Evolutionary conservation across 2,113 vertebrate species (phyloP), one percentile per base, ranked within the genome.

Genomic region (Zapus hudsonius): DNA sequence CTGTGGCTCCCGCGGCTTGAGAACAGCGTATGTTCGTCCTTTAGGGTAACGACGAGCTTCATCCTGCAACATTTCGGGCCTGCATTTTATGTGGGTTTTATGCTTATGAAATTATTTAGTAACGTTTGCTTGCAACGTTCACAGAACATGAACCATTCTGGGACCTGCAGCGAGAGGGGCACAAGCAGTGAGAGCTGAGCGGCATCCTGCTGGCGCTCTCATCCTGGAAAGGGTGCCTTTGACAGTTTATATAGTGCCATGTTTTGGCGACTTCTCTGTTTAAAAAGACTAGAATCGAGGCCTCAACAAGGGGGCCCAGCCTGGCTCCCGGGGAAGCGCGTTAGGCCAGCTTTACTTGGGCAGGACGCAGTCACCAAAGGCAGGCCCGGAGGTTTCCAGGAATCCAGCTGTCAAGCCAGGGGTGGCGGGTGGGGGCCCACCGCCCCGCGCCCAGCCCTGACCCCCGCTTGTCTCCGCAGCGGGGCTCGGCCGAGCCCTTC

Each of bases 401-500:
- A n/a, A n/a, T n/a, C n/a, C n/a, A n/a, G n/a, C n/a, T n/a, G n/a
- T n/a, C n/a, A n/a, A n/a, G n/a, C n/a, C n/a, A n/a, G n/a, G n/a
- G n/a, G n/a, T n/a, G n/a, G n/a, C n/a, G n/a, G n/a, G n/a, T n/a
- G n/a, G n/a, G 0, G 25, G 7, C 42, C 36, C 27, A n/a, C 19
- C 0, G 0, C 1, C 2, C 0, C 1, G 12, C 17, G 40, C 3
- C 91, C 27, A 33, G 47, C 25, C 38, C 29, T 0, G 23, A 38
- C 36, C 55, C 15, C 19, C 89, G 27, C 4, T 86, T 97, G 81
- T 96, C 78, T 94, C 84, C 3, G 0, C 95, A 97, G 96, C 69
- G 73, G 92, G 96, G 95, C 76, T n/a, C 92, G 0, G 64, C 92
- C 0, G 96, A 96, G 73, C 95, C 95, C 57, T 96, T 79, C 86